Base-by-base conservation (phyloP, 2,797 vertebrate genomes). In the Pempheris klunzingeri region DNA sequence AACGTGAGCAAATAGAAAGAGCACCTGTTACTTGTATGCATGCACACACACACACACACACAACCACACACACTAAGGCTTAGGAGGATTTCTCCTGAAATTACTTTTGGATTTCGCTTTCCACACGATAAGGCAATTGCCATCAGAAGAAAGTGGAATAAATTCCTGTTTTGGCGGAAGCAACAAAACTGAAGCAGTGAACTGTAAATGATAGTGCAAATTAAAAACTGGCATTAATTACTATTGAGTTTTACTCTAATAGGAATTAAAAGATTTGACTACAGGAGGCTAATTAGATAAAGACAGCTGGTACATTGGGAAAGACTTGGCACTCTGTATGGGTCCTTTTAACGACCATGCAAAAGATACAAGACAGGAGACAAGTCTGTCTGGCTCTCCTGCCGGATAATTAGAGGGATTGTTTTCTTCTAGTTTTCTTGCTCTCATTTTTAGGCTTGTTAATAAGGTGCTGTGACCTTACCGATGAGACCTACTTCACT, bases 31-130 rank as follows among this genome's bases (percentile, higher is more conserved):
- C n/a, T n/a, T n/a, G n/a, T n/a, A n/a, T n/a, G 24, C 30, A 17
- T 4, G 14, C 7, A 55, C 18, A 43, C 44, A 18, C 38, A 53
- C 36, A 60, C 62, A 58, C 18, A 50, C 17, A 50, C 7, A 52
- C 24, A 55, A 24, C 67, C 11, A 54, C 18, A 47, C 30, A 41
- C 11, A 34, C 28, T 18, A 30, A 26, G 3, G 52, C 32, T 73
- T 74, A 50, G 63, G 52, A 58, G 66, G 70, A 80, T 72, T 85
- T 78, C 44, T 73, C 59, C 20, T 30, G 30, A 74, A 77, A 83
- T 81, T 22, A 71, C 55, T 78, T 70, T 49, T 22, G 53, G 59
- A 60, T 74, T 60, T 79, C 47, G 39, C 49, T 62, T 52, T 65
- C 53, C 22, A 71, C 49, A 61, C 46, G 61, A 68, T 65, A 69